Conservation (phyloP, 92 coral and sea anemone genomes). For the Porites cylindrica region DNA sequence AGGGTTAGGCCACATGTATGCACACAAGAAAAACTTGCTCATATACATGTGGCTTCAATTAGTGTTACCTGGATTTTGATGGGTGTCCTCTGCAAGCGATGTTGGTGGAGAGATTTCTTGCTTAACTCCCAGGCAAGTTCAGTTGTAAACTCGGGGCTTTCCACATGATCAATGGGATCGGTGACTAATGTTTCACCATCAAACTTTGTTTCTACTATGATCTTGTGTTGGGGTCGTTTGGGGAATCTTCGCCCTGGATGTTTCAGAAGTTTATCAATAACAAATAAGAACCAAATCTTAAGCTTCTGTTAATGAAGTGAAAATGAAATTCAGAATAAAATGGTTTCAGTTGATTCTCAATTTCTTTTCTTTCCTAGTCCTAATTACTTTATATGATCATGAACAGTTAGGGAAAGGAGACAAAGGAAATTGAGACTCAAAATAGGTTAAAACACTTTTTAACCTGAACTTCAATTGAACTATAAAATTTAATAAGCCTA, state of each 20-base stretch:
- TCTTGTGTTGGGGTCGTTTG: constrained; percentile 88
- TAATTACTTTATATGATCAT: too few species aligned
- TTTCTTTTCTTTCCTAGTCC: too few species aligned
- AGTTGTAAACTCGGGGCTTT: constrained; percentile 91
- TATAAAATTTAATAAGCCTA: too few species aligned
- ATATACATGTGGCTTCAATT: too few species aligned
- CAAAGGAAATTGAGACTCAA: too few species aligned
- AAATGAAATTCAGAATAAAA: too few species aligned
- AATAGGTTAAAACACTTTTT: too few species aligned
- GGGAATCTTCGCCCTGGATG: constrained; percentile 89
- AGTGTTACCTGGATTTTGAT: constrained; percentile 93
- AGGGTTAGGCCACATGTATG: not conserved
- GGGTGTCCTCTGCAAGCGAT: constrained; percentile 96
- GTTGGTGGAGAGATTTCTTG: constrained; percentile 92
- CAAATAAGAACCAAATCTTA: too few species aligned
- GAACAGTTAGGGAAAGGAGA: too few species aligned
- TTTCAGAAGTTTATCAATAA: not conserved
- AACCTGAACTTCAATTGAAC: too few species aligned
- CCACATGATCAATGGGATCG: constrained; percentile 95
- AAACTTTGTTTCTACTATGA: constrained; percentile 94
- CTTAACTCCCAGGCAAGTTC: constrained; percentile 99
- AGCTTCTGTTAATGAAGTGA: too few species aligned
- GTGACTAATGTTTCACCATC: constrained; percentile 98
- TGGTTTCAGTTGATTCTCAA: too few species aligned
- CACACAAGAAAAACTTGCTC: not conserved